Percentiles rank a stretch among this genome's conserved stretches.
phyloP scores from a whole-genome alignment of 1,140 invertebrate species.

The Lethrus apterus region DNA sequence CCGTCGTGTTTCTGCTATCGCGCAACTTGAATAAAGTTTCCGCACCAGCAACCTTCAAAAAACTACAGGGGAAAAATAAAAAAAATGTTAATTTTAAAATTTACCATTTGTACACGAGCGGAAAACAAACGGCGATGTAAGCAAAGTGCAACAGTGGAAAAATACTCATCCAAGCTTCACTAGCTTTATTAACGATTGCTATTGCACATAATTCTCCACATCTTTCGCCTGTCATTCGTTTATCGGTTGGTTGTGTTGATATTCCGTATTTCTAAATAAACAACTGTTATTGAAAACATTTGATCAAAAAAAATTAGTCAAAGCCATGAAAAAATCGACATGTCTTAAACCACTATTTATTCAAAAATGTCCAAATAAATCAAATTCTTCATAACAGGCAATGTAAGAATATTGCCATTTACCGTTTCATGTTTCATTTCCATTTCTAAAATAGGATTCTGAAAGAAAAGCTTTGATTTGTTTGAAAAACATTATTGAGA shows the following conservation, averaged over 20 bases:
- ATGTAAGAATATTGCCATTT: too few species aligned
- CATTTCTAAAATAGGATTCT: too few species aligned
- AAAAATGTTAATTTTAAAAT: conserved; percentile 1
- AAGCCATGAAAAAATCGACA: too few species aligned
- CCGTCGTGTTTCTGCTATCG: conserved; percentile 26
- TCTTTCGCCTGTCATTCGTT: conserved; percentile 58
- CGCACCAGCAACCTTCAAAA: conserved; percentile 37
- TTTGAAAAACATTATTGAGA: too few species aligned
- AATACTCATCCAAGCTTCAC: conserved; percentile 67
- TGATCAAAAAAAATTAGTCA: too few species aligned
- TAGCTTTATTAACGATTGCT: conserved; percentile 68
- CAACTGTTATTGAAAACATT: too few species aligned
- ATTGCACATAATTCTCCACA: conserved; percentile 67
- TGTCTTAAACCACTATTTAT: too few species aligned
- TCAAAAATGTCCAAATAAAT: too few species aligned
- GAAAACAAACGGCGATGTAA: conserved; percentile 61
- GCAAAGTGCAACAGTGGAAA: conserved; percentile 55
- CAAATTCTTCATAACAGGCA: too few species aligned
- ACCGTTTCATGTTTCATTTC: too few species aligned
- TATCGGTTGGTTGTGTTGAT: conserved; percentile 45
- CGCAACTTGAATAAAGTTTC: conserved; percentile 33
- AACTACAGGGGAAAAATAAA: conserved; percentile 35
- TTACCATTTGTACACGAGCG: conserved; percentile 50
- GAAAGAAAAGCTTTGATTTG: too few species aligned
- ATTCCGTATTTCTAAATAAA: conserved; percentile 49